These are phyloP conservation scores for Aleiodes testaceus DNA, from an alignment of 2,888 invertebrate species.

Conservation along the genomic window DNA sequence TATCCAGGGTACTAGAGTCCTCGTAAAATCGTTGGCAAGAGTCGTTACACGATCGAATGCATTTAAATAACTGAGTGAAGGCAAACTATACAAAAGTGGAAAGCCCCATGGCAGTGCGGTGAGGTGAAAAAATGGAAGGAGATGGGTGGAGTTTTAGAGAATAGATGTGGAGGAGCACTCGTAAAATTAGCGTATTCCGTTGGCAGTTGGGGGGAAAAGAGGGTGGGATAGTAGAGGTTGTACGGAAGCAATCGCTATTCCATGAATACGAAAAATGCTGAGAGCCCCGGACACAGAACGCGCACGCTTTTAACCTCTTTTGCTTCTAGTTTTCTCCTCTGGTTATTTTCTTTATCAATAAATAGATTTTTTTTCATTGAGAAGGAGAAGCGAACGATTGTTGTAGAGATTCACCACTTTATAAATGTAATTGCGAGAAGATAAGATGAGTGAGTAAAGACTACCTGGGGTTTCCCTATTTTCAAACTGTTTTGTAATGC, in stretches of 20 bases:
- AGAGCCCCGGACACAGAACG: slow-evolving; percentile 46
- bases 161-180: slow-evolving; percentile 52
- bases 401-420: slow-evolving; percentile 25
- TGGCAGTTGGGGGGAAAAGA: slow-evolving; percentile 52
- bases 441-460: neutral
- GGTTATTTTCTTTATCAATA: slow-evolving; percentile 17
- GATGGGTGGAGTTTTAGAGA: slow-evolving; percentile 33
- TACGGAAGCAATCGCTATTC: slow-evolving; percentile 66
- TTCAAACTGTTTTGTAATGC: slow-evolving; percentile 48
- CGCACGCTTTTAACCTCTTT: slow-evolving; percentile 42
- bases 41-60: slow-evolving; percentile 45
- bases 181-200: slow-evolving; percentile 67
- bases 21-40: slow-evolving; percentile 43
- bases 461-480: slow-evolving; percentile 38
- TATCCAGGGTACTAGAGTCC: neutral
- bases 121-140: slow-evolving; percentile 31
- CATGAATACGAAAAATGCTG: slow-evolving; percentile 68
- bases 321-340: slow-evolving; percentile 2
- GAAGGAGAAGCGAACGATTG: no score
- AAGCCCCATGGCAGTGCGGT: slow-evolving; percentile 23
- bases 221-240: slow-evolving; percentile 36
- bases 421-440: slow-evolving; percentile 29
- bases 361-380: neutral
- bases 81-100: slow-evolving; percentile 28
- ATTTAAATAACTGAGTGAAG: slow-evolving; percentile 46